phyloP scores from a whole-genome alignment of 2,888 invertebrate species.

The Graphium colonna region DNA sequence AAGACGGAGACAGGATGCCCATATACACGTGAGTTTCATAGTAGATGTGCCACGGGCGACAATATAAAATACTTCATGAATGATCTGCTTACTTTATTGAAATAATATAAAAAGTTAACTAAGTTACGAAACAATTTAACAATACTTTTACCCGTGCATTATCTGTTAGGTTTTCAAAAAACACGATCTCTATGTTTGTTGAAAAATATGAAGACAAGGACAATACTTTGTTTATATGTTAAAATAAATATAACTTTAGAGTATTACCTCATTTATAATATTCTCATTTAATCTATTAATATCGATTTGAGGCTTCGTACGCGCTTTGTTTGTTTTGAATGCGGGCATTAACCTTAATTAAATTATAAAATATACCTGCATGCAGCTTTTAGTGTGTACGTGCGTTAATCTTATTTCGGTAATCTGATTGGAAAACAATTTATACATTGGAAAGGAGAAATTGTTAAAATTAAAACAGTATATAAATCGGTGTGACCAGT shows the following conservation, averaged over 20 bases:
- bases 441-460: constrained; percentile 9
- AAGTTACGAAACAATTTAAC: no score
- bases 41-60: no score
- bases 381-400: background rate
- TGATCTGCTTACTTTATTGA: no score
- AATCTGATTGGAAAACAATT: constrained; percentile 20
- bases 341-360: background rate
- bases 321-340: constrained; percentile 20
- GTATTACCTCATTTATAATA: no score
- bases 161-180: background rate
- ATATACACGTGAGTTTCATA: constrained; percentile 86
- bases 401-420: constrained; percentile 1
- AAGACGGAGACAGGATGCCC: constrained; percentile 90
- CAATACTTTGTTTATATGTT: no score
- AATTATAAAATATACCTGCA: background rate
- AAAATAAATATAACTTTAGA: no score
- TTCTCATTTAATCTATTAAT: background rate
- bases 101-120: no score
- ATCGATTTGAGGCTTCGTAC: constrained; percentile 25
- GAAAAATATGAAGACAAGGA: no score
- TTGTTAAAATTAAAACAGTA: constrained; percentile 14
- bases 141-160: no score
- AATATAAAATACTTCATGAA: no score
- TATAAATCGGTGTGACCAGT: background rate
- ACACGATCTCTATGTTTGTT: no score